Evolutionary conservation across 2,113 vertebrate species (phyloP).

Genomic region (Oenanthe melanoleuca): DNA sequence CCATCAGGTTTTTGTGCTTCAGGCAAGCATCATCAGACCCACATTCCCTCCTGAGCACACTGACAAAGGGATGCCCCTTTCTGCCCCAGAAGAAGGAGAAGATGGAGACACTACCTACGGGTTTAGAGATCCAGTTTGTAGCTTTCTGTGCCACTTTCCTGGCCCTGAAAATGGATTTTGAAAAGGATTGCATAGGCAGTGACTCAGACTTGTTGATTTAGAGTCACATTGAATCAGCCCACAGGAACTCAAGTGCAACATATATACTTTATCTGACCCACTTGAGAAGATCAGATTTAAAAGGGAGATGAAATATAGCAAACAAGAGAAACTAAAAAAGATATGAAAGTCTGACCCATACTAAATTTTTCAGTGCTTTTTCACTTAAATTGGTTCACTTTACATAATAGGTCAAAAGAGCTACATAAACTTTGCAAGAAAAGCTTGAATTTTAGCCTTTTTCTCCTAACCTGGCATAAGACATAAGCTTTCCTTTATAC

Average conservation of each 20-base stretch:
- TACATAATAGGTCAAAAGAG: conserved; percentile 17
- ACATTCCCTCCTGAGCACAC: not conserved
- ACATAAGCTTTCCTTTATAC: not conserved
- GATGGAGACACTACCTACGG: not conserved
- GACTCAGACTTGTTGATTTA: conserved; percentile 54
- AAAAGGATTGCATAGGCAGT: not conserved
- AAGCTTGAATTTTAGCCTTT: not conserved
- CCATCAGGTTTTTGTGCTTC: not conserved
- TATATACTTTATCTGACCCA: conserved; percentile 1
- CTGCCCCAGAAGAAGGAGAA: not conserved
- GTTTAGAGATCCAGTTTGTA: not conserved
- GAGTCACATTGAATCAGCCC: not conserved
- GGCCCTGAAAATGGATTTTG: not conserved
- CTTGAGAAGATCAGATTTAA: conserved; percentile 8
- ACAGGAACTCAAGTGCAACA: not conserved
- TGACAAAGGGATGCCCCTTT: not conserved
- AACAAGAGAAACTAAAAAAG: not conserved
- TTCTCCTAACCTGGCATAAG: not conserved
- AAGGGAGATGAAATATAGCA: conserved; percentile 16
- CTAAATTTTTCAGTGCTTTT: conserved; percentile 12
- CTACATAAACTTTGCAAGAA: not conserved
- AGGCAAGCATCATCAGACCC: not conserved
- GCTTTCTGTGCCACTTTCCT: not conserved
- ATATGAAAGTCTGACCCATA: not conserved
- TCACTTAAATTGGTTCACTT: not conserved